Percentiles rank a stretch among this genome's conserved stretches.
Evolutionary conservation across 2,113 vertebrate genomes (phyloP).

Genomic region (Takifugu flavidus): DNA sequence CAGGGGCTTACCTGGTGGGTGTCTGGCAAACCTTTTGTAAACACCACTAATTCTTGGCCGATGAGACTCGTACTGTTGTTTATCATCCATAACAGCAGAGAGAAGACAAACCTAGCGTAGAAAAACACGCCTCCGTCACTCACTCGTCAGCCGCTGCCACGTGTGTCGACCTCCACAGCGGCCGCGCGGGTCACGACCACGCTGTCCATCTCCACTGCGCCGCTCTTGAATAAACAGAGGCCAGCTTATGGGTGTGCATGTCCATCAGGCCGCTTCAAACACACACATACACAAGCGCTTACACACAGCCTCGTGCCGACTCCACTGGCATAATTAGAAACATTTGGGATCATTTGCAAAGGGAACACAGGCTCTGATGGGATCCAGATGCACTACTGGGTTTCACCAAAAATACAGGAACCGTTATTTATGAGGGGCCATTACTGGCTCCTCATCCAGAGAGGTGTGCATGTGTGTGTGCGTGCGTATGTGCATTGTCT

Average conservation of each 20-base stretch:
- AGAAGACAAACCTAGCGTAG: constrained; percentile 10
- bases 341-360: constrained; percentile 76
- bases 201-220: constrained; percentile 50
- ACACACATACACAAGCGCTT: constrained; percentile 13
- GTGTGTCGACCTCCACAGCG: constrained; percentile 48
- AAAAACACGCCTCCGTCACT: constrained; percentile 21
- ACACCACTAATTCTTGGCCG: background rate
- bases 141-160: constrained; percentile 38
- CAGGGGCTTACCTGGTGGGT: background rate
- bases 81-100: background rate
- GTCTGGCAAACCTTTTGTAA: background rate
- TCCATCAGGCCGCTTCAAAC: constrained; percentile 35
- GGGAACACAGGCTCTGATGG: constrained; percentile 70
- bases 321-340: constrained; percentile 73
- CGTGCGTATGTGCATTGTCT: constrained; percentile 11
- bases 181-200: constrained; percentile 40
- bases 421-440: constrained; percentile 69
- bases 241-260: constrained; percentile 44
- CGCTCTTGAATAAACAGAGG: constrained; percentile 52
- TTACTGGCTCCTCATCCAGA: constrained; percentile 63
- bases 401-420: constrained; percentile 68
- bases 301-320: constrained; percentile 61
- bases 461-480: constrained; percentile 38
- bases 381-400: constrained; percentile 70
- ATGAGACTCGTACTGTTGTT: background rate